Evolutionary conservation across 2,888 invertebrate genomes (phyloP), one percentile per base, ranked within the genome.

Genomic region (Trachelus iudaicus): DNA sequence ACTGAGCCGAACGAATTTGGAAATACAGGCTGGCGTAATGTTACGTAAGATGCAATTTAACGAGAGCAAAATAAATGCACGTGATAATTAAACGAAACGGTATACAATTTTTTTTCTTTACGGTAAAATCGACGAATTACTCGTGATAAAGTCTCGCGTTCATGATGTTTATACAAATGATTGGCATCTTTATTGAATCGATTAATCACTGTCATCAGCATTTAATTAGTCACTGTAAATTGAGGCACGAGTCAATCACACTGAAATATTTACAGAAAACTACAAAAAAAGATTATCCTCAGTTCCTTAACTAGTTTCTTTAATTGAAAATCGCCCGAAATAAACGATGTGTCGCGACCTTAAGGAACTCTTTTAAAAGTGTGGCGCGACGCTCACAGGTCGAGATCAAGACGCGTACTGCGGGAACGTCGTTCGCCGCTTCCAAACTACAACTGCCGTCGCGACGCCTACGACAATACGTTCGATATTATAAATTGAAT

Each of bases 381-480:
- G 6, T 34, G 13, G 31, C 68, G 71, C 79, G 80, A 78, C 76
- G 74, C 78, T 79, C 56, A 75, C 80, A 77, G 77, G 76, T 79
- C 75, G 83, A 82, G 79, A 79, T 79, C 83, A 77, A 79, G 79
- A 79, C 80, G 79, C 79, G 78, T 78, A 80, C 83, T 80, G 84
- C 76, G 79, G 77, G 75, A 80, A 77, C 76, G 76, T 76, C 78
- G 74, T 23, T 73, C 76, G 73, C 76, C 31, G 68, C 76, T 73
- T 35, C 34, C 73, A 37, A 77, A 80, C 77, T 79, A 81, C 77
- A 77, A 75, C 76, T 76, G 77, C 77, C 80, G 81, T 79, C 79
- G 83, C 83, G 82, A 83, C 83, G 83, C 81, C 83, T 79, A 82
- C 13, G 35, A 34, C 34, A n/a, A 73, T 34, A 34, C 23, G 35